A percentile compares a stretch with the other conserved stretches of the same genome.
Conservation (phyloP, 2,888 invertebrate species). For the Cephus spinipes region DNA sequence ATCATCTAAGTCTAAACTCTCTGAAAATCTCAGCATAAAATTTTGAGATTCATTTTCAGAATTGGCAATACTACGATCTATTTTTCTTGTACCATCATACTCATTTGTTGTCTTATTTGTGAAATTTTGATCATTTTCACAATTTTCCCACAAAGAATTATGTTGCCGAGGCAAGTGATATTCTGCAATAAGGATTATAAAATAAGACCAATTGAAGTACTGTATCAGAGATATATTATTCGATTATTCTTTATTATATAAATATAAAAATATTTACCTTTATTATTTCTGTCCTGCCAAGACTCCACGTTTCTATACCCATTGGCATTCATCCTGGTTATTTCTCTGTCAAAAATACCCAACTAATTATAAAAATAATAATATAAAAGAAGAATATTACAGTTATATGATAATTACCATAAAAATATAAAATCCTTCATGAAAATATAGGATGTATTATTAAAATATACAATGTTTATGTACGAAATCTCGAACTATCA, state of each 20-base stretch:
- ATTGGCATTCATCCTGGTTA: neutral
- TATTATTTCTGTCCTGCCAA: neutral
- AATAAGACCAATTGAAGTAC: neutral
- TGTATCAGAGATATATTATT: neutral
- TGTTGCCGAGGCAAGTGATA: neutral
- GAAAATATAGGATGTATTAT: neutral
- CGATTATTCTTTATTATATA: neutral
- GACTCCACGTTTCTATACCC: neutral
- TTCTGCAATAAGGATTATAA: neutral
- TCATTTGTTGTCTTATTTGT: neutral
- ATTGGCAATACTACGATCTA: neutral
- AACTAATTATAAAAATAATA: neutral
- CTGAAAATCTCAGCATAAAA: conserved; percentile 40
- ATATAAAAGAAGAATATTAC: neutral
- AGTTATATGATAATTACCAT: neutral
- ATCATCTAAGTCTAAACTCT: conserved; percentile 39
- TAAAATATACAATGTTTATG: neutral
- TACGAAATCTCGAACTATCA: neutral
- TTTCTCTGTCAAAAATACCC: neutral
- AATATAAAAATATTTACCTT: neutral
- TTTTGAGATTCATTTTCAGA: conserved; percentile 36
- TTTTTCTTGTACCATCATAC: neutral
- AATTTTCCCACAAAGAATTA: neutral
- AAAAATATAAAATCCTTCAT: neutral
- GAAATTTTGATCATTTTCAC: neutral